Base-by-base conservation (phyloP, 2,113 vertebrate species). In the Chaetura pelagica region DNA sequence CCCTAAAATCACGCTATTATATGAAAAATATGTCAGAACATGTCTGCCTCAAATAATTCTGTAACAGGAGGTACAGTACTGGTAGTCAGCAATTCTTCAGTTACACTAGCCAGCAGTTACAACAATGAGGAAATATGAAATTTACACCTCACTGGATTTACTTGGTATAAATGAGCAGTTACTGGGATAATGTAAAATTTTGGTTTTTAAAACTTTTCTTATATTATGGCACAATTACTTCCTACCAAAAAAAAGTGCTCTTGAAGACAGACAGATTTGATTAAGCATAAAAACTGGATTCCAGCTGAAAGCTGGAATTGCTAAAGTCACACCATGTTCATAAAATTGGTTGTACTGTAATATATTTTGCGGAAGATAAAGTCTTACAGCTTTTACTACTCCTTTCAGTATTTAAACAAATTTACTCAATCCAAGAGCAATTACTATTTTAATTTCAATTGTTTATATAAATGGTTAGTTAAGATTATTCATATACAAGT, bases 291-390 rank as follows among this genome's bases (percentile, higher is more conserved):
- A 96, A 96, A 91, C 26, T 52, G 67, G 75, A 93, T 71, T 90
- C 72, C 78, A 95, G 91, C 75, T 94, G 62, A 77, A 91, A 93
- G 85, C 7, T 92, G 72, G 61, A 91, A 94, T 75, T 96, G 79
- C 93, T 95, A 75, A 96, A 94, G 96, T 96, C 95, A 97, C 82
- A 5, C 85, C 90, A 94, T 86, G 79, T 84, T 93, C 90, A 96
- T 96, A 96, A 96, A 92, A 86, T 71, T 40, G 83, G 78, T 67
- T 86, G 75, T 48, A 67, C 26, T 73, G 38, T 13, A 94, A 92
- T 94, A 74, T 86, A 94, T 78, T 90, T 72, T 81, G 79, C 72
- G 59, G 61, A 69, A 90, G 90, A 94, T 92, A 94, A 77, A 90
- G 64, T 75, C 58, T 75, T 87, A 67, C 52, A 84, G 49, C 49